phyloP scores from a whole-genome alignment of 2,113 vertebrate genomes.

The Gymnocephalus cernua region DNA sequence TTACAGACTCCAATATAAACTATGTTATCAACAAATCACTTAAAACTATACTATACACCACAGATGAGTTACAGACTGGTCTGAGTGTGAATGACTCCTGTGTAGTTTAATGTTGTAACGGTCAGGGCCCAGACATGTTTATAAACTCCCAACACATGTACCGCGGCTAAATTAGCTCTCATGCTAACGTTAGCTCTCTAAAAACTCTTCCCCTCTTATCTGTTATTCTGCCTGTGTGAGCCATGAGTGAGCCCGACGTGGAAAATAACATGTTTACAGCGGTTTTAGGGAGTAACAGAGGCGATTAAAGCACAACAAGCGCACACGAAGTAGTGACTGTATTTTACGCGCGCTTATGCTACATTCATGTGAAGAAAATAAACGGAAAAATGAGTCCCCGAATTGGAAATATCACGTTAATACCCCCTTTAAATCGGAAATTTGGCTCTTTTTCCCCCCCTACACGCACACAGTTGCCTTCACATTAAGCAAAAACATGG shows the following conservation, averaged over 20 bases:
- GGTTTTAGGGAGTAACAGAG: rapidly evolving
- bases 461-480: too few species aligned
- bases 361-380: too few species aligned
- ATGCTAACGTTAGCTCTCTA: conserved; percentile 6
- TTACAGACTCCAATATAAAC: not conserved
- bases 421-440: too few species aligned
- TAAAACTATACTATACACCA: rapidly evolving
- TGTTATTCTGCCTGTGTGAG: rapidly evolving
- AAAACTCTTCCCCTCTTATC: rapidly evolving
- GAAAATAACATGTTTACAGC: rapidly evolving
- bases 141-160: conserved; percentile 67
- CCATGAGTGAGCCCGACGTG: rapidly evolving
- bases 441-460: too few species aligned
- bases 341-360: too few species aligned
- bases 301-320: rapidly evolving
- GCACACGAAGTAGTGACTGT: not conserved
- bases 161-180: conserved; percentile 31
- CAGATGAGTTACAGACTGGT: too few species aligned
- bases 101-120: conserved; percentile 16
- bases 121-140: conserved; percentile 48
- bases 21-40: not conserved
- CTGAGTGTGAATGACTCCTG: not conserved
- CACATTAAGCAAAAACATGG: too few species aligned
- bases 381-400: too few species aligned
- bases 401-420: too few species aligned